Evolutionary conservation across 2,888 invertebrate species (phyloP).

Genomic region (Eilema griseolum): DNA sequence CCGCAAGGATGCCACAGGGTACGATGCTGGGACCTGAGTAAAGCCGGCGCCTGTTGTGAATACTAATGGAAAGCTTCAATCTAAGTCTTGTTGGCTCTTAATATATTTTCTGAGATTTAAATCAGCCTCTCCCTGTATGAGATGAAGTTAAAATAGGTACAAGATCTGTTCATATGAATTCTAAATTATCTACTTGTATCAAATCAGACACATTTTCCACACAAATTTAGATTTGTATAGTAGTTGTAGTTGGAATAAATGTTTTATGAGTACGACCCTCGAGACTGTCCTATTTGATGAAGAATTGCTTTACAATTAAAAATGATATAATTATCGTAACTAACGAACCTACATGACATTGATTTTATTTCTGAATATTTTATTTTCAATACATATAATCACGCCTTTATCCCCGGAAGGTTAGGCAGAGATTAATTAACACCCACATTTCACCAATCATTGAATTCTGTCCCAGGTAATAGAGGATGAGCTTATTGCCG

Average conservation of each 20-base stretch:
- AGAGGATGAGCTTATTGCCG: too few relatives aligned
- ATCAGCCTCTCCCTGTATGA: neutral
- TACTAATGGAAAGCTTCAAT: conserved; percentile 42
- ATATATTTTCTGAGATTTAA: conserved; percentile 30
- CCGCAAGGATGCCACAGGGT: conserved; percentile 24
- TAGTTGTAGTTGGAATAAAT: neutral
- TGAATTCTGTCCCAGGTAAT: too few relatives aligned
- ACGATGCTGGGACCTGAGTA: conserved; percentile 22
- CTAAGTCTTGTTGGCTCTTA: conserved; percentile 24
- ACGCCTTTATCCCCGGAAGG: too few relatives aligned
- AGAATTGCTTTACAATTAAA: too few relatives aligned
- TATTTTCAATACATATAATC: too few relatives aligned
- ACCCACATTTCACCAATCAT: too few relatives aligned
- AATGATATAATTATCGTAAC: too few relatives aligned
- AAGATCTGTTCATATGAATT: neutral
- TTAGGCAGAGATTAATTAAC: too few relatives aligned
- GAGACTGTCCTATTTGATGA: too few relatives aligned
- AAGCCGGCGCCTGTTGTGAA: conserved; percentile 30
- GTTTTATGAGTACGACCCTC: neutral
- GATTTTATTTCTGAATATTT: too few relatives aligned
- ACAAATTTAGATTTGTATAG: neutral
- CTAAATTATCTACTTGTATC: neutral
- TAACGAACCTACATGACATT: too few relatives aligned
- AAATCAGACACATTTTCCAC: neutral
- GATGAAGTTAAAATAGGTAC: neutral